Evolutionary conservation across 2,113 vertebrate species (phyloP).

Genomic region (Hemibates koningsi): DNA sequence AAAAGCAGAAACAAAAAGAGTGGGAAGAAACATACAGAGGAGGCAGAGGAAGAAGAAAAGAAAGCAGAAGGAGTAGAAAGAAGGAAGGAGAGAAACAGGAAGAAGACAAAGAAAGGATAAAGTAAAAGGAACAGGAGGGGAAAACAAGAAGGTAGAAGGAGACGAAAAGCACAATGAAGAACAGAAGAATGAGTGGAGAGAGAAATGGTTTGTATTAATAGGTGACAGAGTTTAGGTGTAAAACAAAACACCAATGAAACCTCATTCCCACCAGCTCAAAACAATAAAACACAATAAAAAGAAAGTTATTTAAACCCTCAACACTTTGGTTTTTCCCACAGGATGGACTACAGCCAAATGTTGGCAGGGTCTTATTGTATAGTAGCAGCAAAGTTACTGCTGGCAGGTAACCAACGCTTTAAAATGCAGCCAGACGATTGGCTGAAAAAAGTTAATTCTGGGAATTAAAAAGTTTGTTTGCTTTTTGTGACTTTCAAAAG

Average conservation of each 20-base stretch:
- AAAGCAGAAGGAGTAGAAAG: neutral
- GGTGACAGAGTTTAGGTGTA: neutral
- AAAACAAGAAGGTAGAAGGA: neutral
- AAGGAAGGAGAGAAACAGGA: too few relatives aligned
- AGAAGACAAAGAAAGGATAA: neutral
- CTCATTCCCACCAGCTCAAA: slow-evolving; percentile 18
- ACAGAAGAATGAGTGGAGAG: neutral
- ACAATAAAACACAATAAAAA: slow-evolving; percentile 17
- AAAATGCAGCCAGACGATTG: neutral
- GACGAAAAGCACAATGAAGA: neutral
- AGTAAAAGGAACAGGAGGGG: neutral
- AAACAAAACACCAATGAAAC: neutral
- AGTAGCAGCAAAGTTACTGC: neutral
- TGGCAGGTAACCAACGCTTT: neutral
- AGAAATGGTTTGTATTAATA: neutral
- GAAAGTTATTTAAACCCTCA: neutral
- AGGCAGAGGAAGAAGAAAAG: neutral
- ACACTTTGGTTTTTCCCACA: neutral
- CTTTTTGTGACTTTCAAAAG: neutral
- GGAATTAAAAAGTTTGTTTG: neutral
- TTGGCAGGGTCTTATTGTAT: neutral
- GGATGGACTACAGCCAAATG: neutral
- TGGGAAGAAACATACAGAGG: neutral
- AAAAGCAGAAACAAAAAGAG: neutral
- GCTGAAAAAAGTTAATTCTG: neutral